These are phyloP conservation scores for Frankliniella intonsa DNA, from an alignment of 2,888 invertebrate species.

Conservation along the genomic window DNA sequence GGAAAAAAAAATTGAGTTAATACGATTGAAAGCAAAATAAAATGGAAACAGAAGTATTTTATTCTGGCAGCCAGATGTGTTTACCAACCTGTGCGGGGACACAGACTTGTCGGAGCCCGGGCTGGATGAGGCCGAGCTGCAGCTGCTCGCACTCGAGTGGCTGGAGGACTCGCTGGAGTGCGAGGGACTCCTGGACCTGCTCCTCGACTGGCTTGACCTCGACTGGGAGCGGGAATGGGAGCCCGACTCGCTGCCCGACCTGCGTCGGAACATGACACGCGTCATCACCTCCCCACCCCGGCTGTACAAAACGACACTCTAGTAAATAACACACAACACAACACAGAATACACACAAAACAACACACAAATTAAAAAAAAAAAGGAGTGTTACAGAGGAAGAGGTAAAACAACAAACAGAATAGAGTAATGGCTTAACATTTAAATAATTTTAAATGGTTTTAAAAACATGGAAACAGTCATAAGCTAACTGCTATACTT, in stretches of 20 bases:
- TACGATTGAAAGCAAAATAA: not conserved
- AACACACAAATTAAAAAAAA: not conserved
- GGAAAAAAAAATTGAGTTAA: not conserved
- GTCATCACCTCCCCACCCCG: constrained; percentile 13
- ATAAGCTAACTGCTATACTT: too few relatives aligned
- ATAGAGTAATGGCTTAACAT: not conserved
- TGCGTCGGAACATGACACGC: constrained; percentile 28
- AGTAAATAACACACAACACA: constrained; percentile 1
- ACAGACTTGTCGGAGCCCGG: constrained; percentile 43
- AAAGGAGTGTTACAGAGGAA: not conserved
- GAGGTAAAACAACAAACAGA: not conserved
- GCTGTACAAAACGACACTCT: not conserved
- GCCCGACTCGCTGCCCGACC: constrained; percentile 41
- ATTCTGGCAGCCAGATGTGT: too few relatives aligned
- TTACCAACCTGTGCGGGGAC: constrained; percentile 44
- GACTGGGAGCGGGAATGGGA: constrained; percentile 45
- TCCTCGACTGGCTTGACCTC: constrained; percentile 54
- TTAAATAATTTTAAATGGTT: too few relatives aligned
- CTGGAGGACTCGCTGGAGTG: constrained; percentile 53
- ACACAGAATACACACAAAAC: not conserved
- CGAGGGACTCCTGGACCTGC: constrained; percentile 46
- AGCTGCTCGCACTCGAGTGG: constrained; percentile 54
- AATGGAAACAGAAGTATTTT: not conserved
- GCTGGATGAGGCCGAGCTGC: constrained; percentile 54
- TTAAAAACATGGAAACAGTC: too few relatives aligned